Percentiles rank a stretch among this genome's conserved stretches.
Conservation (phyloP, 2,888 invertebrate genomes). For the Pycnomerus fuliginosus region DNA sequence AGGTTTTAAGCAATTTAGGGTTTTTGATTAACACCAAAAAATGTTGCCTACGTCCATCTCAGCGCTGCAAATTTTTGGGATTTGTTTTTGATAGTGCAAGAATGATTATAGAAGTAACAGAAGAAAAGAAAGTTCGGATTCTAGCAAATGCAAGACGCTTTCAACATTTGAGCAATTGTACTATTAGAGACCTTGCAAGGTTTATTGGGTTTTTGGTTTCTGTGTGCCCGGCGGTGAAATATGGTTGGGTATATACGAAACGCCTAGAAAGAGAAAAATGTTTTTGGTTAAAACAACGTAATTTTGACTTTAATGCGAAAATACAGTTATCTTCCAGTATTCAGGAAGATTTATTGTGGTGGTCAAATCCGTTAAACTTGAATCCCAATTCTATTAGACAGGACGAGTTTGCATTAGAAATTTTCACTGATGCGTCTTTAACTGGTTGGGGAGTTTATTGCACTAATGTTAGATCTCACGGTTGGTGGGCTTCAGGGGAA, state of each 20-base stretch:
- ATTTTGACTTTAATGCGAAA: slow-evolving; percentile 2
- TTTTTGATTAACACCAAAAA: slow-evolving; percentile 18
- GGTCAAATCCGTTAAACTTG: slow-evolving; percentile 12
- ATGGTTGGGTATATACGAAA: slow-evolving; percentile 10
- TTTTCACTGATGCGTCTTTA: slow-evolving; percentile 17
- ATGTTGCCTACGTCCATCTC: slow-evolving; percentile 1
- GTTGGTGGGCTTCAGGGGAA: too few relatives aligned
- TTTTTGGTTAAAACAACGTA: not conserved
- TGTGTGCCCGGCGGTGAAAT: too few relatives aligned
- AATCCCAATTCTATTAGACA: too few relatives aligned
- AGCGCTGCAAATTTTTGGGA: slow-evolving; percentile 3
- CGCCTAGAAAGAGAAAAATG: slow-evolving; percentile 12
- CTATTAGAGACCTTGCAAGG: slow-evolving; percentile 6
- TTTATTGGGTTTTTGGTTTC: slow-evolving; percentile 1
- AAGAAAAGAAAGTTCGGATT: too few relatives aligned
- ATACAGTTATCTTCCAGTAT: not conserved
- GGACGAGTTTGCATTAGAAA: too few relatives aligned
- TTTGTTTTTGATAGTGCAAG: slow-evolving; percentile 2
- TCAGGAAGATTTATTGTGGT: too few relatives aligned
- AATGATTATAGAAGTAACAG: too few relatives aligned
- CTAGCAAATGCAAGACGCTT: too few relatives aligned
- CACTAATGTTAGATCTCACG: too few relatives aligned
- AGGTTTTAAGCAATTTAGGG: too few relatives aligned
- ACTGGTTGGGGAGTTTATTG: slow-evolving; percentile 16
- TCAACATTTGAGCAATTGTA: slow-evolving; percentile 4